These are phyloP conservation scores for Meliscaeva auricollis DNA, from an alignment of 2,888 invertebrate species.

Conservation along the genomic window DNA sequence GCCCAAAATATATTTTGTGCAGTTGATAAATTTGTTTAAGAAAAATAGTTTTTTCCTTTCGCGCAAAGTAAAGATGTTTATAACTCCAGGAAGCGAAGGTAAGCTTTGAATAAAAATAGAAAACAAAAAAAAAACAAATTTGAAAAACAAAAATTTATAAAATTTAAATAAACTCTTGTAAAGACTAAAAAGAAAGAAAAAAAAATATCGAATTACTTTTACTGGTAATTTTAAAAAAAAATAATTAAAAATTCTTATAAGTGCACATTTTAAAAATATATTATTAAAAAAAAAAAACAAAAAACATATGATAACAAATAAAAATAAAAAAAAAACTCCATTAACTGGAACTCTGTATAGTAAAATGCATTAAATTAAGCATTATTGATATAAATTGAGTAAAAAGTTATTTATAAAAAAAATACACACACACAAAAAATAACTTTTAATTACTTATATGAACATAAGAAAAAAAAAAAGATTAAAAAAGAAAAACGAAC, in stretches of 20 bases:
- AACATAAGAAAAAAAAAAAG: constrained; percentile 34
- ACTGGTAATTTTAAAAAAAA: constrained; percentile 3
- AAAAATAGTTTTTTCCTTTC: constrained; percentile 15
- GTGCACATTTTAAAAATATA: constrained; percentile 59
- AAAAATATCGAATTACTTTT: constrained; percentile 31
- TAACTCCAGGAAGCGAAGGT: background rate
- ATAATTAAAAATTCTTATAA: constrained; percentile 44
- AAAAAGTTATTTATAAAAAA: constrained; percentile 66
- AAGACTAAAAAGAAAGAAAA: constrained; percentile 8
- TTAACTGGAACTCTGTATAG: constrained; percentile 57
- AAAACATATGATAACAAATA: constrained; percentile 1
- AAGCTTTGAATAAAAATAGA: background rate
- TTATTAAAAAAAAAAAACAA: constrained; percentile 25
- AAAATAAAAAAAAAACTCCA: constrained; percentile 25
- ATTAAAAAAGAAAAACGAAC: constrained; percentile 42
- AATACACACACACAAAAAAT: constrained; percentile 10
- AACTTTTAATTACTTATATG: constrained; percentile 51
- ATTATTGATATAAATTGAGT: constrained; percentile 38
- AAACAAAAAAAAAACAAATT: background rate
- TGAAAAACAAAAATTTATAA: constrained; percentile 30
- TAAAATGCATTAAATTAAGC: constrained; percentile 47
- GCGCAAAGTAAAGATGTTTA: constrained; percentile 28
- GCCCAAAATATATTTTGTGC: background rate
- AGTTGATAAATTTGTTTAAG: background rate
- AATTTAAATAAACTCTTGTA: constrained; percentile 29